A percentile compares a stretch with the other conserved stretches of the same genome.
Evolutionary conservation across 2,797 vertebrate genomes (phyloP).

Genomic region (Sciaenops ocellatus): DNA sequence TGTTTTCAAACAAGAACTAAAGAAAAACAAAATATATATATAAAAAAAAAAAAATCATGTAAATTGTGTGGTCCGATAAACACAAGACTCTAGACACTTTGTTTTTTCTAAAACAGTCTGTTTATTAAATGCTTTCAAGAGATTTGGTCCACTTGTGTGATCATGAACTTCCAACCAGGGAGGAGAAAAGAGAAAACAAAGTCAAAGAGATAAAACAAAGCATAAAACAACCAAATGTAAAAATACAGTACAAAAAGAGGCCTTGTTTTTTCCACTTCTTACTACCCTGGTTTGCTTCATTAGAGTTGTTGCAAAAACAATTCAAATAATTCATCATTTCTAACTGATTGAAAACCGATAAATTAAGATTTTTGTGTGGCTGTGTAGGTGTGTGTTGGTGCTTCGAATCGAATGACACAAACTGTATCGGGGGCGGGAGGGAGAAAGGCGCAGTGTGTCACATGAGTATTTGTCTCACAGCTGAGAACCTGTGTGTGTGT

Average conservation of each 20-base stretch:
- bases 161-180: constrained; percentile 84
- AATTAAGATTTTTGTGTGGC: constrained; percentile 43
- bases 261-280: constrained; percentile 73
- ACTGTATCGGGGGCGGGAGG: not conserved
- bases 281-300: constrained; percentile 78
- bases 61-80: not conserved
- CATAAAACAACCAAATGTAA: constrained; percentile 75
- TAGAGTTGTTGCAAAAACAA: constrained; percentile 60
- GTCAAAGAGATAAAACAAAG: constrained; percentile 60
- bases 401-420: constrained; percentile 43
- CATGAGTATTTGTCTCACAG: not conserved
- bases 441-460: not conserved
- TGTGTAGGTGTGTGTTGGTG: constrained; percentile 45
- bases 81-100: not conserved
- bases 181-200: constrained; percentile 80
- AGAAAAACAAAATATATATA: no score
- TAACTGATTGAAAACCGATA: constrained; percentile 54
- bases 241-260: constrained; percentile 85
- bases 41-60: not conserved
- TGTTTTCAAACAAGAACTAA: no score
- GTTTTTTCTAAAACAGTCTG: constrained; percentile 81
- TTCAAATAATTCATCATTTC: constrained; percentile 38
- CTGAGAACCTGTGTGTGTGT: not conserved
- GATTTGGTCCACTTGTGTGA: constrained; percentile 88
- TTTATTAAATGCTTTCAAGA: constrained; percentile 90